Evolutionary conservation across 2,888 invertebrate species (phyloP).

Genomic region (Uropetala carovei): DNA sequence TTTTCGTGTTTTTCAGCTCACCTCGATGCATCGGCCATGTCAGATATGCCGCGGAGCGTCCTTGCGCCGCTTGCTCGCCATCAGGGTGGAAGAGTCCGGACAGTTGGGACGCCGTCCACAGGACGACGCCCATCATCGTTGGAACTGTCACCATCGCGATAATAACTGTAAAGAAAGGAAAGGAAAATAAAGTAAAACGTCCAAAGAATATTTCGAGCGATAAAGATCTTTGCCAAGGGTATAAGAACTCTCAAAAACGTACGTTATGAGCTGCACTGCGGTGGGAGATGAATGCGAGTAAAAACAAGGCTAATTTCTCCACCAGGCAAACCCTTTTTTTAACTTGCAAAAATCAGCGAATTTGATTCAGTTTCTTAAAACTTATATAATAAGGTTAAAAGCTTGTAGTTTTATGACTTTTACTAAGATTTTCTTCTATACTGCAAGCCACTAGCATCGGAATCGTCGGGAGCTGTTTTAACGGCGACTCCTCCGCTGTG

Average conservation of each 20-base stretch:
- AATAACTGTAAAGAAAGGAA: slow-evolving; percentile 1
- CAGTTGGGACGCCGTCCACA: slow-evolving; percentile 54
- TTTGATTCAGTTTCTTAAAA: no score
- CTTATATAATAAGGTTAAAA: no score
- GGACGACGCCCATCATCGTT: slow-evolving; percentile 31
- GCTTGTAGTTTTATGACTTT: no score
- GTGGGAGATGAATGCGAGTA: no score
- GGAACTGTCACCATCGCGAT: slow-evolving; percentile 37
- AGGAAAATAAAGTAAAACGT: not conserved
- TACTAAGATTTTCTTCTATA: no score
- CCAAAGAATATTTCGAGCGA: not conserved
- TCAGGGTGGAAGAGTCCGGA: not conserved
- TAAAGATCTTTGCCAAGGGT: not conserved
- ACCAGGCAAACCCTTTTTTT: no score
- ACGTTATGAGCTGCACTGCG: no score
- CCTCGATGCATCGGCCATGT: not conserved
- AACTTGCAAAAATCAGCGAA: no score
- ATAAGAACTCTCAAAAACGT: not conserved
- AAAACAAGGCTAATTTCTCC: no score
- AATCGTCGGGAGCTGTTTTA: no score
- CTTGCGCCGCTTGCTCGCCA: not conserved
- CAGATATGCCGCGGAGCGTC: not conserved
- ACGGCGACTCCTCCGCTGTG: no score
- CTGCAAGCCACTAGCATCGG: no score
- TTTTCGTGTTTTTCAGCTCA: not conserved